A percentile compares a stretch with the other conserved stretches of the same genome.
Evolutionary conservation across 2,888 invertebrate species (phyloP).

Genomic region (Amphipoea lucens): DNA sequence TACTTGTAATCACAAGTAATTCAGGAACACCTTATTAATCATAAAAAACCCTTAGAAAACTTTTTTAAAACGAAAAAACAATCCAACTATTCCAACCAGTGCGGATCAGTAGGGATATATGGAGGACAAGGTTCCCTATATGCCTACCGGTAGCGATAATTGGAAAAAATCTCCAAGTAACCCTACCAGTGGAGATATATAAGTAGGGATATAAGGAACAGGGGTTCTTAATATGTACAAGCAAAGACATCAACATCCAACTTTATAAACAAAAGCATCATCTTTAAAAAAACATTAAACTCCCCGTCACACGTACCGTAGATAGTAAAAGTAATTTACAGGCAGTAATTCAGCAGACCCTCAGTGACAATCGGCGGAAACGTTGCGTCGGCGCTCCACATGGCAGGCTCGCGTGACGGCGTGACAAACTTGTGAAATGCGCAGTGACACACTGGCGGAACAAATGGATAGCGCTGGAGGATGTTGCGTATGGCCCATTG

Average conservation of each 20-base stretch:
- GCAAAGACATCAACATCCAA: background rate
- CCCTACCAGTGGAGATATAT: too few relatives aligned
- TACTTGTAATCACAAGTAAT: too few relatives aligned
- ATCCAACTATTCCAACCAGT: too few relatives aligned
- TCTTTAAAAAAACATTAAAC: background rate
- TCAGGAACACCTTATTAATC: too few relatives aligned
- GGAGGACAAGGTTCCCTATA: too few relatives aligned
- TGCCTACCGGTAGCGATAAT: too few relatives aligned
- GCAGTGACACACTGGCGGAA: slow-evolving; percentile 52
- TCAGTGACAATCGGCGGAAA: slow-evolving; percentile 79
- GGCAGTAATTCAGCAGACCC: slow-evolving; percentile 37
- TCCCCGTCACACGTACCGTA: background rate
- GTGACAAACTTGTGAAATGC: slow-evolving; percentile 79
- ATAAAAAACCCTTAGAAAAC: too few relatives aligned
- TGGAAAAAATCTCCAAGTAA: too few relatives aligned
- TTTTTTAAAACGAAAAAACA: too few relatives aligned
- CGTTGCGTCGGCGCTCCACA: slow-evolving; percentile 70
- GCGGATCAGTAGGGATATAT: too few relatives aligned
- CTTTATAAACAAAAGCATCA: background rate
- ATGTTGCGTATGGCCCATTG: slow-evolving; percentile 25
- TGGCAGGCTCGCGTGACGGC: slow-evolving; percentile 79
- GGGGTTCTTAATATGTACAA: background rate
- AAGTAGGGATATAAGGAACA: too few relatives aligned
- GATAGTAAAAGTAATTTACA: slow-evolving; percentile 49
- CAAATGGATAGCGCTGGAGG: slow-evolving; percentile 39